Percentiles rank a stretch among this genome's conserved stretches.
These are phyloP conservation scores for Gasterosteus nipponicus DNA, from an alignment of 2,113 vertebrate species.

Conservation along the genomic window DNA sequence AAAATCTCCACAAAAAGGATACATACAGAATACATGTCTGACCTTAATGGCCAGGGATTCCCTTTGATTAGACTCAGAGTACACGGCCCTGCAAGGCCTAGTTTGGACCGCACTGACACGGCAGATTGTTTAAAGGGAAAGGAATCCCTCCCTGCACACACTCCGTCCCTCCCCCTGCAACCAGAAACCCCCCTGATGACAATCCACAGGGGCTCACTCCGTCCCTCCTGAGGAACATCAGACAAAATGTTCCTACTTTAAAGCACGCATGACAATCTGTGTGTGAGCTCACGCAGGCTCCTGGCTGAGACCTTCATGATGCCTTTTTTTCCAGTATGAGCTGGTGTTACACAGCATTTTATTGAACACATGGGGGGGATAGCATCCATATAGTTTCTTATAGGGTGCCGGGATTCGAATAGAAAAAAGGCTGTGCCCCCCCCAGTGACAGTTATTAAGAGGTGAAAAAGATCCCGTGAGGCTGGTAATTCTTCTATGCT, in stretches of 20 bases:
- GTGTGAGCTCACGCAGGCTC: conserved; percentile 8
- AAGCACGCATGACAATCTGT: conserved; percentile 3
- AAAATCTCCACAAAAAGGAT: neutral
- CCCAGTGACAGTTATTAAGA: conserved; percentile 35
- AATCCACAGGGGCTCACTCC: conserved; percentile 21
- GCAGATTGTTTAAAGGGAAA: conserved; percentile 73
- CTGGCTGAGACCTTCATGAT: conserved; percentile 10
- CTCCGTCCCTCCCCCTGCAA: conserved; percentile 65
- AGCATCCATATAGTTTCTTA: conserved; percentile 36
- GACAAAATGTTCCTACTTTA: conserved; percentile 30
- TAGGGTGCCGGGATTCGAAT: neutral
- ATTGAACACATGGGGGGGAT: conserved; percentile 25
- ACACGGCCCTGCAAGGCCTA: conserved; percentile 67
- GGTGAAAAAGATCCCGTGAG: conserved; percentile 30
- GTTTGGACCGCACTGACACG: conserved; percentile 69
- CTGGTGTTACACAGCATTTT: conserved; percentile 71
- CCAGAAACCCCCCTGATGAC: conserved; percentile 61
- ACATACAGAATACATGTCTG: conserved; percentile 6
- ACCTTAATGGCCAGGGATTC: conserved; percentile 65
- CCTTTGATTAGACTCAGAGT: conserved; percentile 56
- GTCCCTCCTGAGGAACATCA: conserved; percentile 15
- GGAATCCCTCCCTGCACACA: conserved; percentile 60
- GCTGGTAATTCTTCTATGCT: conserved; percentile 32
- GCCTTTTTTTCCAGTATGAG: conserved; percentile 37
- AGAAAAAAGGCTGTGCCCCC: conserved; percentile 36